These are phyloP conservation scores for Chloroceryle inda DNA, from an alignment of 2,797 vertebrate species.

Conservation along the genomic window DNA sequence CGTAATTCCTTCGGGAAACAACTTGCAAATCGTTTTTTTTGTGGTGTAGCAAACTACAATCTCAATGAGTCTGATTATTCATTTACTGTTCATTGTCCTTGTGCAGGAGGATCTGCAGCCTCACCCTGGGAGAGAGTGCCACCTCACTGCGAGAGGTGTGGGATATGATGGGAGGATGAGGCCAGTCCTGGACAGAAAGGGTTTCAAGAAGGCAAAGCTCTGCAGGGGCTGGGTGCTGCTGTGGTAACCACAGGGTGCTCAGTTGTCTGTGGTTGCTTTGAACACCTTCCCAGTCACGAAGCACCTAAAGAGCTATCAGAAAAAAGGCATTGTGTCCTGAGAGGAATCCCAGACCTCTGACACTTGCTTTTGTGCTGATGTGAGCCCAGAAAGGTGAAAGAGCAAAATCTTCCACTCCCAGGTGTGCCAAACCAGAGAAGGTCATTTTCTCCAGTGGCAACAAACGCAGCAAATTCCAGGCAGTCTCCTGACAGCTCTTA, in stretches of 20 bases:
- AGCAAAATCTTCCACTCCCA: background rate
- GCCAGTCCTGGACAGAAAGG: background rate
- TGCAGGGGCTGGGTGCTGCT: background rate
- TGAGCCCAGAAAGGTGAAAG: conserved; percentile 13
- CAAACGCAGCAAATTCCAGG: background rate
- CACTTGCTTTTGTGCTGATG: conserved; percentile 44
- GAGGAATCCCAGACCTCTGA: conserved; percentile 35
- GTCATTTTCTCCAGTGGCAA: background rate
- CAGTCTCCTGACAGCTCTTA: background rate
- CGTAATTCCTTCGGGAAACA: background rate
- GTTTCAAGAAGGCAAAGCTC: background rate
- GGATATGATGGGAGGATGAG: background rate
- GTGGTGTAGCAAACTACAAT: background rate
- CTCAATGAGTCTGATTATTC: background rate
- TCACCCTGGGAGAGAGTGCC: background rate
- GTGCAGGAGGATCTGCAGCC: background rate
- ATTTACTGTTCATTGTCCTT: background rate
- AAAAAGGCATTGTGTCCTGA: background rate
- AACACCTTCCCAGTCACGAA: background rate
- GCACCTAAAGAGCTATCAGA: conserved; percentile 41
- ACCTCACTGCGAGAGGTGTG: background rate
- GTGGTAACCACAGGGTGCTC: background rate
- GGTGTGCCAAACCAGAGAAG: background rate
- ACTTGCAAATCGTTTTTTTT: background rate
- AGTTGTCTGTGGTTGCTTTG: background rate